Percentiles rank a stretch among this genome's conserved stretches.
These are phyloP conservation scores for Poecilus cupreus DNA, from an alignment of 2,888 invertebrate species.

Conservation along the genomic window DNA sequence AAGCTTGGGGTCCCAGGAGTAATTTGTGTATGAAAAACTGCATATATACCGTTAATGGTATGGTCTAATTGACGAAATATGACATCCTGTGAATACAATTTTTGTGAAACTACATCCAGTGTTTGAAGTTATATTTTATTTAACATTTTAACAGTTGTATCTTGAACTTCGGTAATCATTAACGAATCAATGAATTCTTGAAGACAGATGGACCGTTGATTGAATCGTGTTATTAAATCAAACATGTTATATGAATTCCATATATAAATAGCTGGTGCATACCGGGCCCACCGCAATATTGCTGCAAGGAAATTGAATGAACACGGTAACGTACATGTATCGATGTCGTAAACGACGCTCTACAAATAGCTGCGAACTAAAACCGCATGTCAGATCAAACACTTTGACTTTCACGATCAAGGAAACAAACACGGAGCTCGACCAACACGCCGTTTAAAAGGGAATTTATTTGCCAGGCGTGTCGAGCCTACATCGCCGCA, in stretches of 20 bases:
- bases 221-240: background rate
- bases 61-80: too few relatives aligned
- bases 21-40: too few relatives aligned
- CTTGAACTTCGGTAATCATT: too few relatives aligned
- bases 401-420: slow-evolving; percentile 6
- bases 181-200: too few relatives aligned
- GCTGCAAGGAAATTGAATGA: background rate
- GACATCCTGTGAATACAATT: too few relatives aligned
- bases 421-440: background rate
- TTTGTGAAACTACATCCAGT: too few relatives aligned
- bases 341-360: slow-evolving; percentile 14
- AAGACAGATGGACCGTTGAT: background rate
- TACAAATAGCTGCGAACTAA: slow-evolving; percentile 30
- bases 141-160: too few relatives aligned
- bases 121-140: too few relatives aligned
- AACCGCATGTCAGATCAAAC: slow-evolving; percentile 31
- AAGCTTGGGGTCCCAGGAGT: too few relatives aligned
- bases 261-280: background rate
- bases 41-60: too few relatives aligned
- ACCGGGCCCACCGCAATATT: background rate
- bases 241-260: background rate
- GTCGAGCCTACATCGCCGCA: background rate
- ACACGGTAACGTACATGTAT: slow-evolving; percentile 19
- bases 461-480: background rate
- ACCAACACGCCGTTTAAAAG: background rate